phyloP scores from a whole-genome alignment of 2,888 invertebrate species.

The Tholera decimalis region DNA sequence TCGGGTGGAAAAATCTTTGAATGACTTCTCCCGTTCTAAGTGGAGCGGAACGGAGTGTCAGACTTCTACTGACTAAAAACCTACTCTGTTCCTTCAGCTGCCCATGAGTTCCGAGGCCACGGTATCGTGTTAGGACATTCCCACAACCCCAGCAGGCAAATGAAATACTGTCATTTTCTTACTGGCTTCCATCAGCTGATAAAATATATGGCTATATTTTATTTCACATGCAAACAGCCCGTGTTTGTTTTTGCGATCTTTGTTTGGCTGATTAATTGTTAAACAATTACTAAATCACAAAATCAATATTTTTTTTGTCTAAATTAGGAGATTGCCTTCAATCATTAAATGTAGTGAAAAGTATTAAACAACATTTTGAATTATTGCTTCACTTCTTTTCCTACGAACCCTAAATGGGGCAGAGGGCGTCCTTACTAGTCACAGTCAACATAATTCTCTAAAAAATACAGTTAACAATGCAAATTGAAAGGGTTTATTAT shows the following conservation, averaged over 20 bases:
- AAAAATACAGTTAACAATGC: neutral
- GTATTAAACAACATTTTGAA: neutral
- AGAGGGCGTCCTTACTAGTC: no score
- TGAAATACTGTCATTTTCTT: constrained; percentile 5
- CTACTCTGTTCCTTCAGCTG: no score
- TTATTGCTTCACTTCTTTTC: no score
- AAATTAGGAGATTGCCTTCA: neutral
- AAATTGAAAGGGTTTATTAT: neutral
- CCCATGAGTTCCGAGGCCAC: no score
- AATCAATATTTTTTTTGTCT: constrained; percentile 3
- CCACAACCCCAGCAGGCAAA: no score
- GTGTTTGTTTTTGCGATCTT: neutral
- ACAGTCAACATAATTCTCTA: neutral
- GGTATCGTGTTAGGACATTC: no score
- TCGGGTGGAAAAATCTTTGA: no score
- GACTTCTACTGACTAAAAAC: no score
- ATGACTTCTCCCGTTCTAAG: no score
- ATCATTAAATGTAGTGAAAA: neutral
- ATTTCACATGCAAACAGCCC: neutral
- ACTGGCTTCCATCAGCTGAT: neutral
- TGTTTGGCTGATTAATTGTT: neutral
- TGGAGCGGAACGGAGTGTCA: no score
- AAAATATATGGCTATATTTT: neutral
- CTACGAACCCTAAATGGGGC: no score
- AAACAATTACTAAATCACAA: neutral